phyloP scores from a whole-genome alignment of 2,888 invertebrate species.

The Eupithecia dodoneata region DNA sequence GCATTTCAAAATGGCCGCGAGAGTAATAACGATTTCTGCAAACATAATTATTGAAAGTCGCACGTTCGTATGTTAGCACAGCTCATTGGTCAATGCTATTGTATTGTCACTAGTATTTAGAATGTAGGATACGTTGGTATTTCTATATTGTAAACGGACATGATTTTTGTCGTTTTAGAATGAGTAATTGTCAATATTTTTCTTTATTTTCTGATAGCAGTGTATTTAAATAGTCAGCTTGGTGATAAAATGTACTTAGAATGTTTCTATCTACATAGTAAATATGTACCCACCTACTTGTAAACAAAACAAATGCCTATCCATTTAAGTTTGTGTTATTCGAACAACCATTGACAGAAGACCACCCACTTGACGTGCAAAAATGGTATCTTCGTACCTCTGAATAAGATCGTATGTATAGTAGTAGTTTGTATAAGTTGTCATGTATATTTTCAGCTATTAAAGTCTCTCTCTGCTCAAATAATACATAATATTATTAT shows the following conservation, averaged over 20 bases:
- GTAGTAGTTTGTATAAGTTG: not conserved
- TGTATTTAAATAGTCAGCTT: slow-evolving; percentile 28
- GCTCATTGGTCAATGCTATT: slow-evolving; percentile 70
- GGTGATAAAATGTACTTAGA: slow-evolving; percentile 8
- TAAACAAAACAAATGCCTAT: not conserved
- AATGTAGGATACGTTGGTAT: slow-evolving; percentile 45
- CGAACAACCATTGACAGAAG: not conserved
- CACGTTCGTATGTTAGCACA: slow-evolving; percentile 73
- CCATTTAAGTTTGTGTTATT: not conserved
- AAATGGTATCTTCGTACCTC: not conserved
- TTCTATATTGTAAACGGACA: slow-evolving; percentile 37
- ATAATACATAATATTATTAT: not conserved
- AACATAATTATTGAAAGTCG: slow-evolving; percentile 82
- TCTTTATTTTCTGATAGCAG: slow-evolving; percentile 27
- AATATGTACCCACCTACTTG: slow-evolving; percentile 1
- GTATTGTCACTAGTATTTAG: slow-evolving; percentile 60
- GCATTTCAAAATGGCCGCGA: slow-evolving; percentile 64
- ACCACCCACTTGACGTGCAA: not conserved
- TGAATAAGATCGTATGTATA: too few species aligned
- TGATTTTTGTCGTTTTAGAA: slow-evolving; percentile 43
- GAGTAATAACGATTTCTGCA: slow-evolving; percentile 73
- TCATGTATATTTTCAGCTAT: not conserved
- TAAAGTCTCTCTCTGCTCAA: not conserved
- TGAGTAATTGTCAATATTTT: slow-evolving; percentile 44
- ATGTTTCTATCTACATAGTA: not conserved